Base-by-base conservation (phyloP, 2,113 vertebrate genomes). In the Eretmochelys imbricata region DNA sequence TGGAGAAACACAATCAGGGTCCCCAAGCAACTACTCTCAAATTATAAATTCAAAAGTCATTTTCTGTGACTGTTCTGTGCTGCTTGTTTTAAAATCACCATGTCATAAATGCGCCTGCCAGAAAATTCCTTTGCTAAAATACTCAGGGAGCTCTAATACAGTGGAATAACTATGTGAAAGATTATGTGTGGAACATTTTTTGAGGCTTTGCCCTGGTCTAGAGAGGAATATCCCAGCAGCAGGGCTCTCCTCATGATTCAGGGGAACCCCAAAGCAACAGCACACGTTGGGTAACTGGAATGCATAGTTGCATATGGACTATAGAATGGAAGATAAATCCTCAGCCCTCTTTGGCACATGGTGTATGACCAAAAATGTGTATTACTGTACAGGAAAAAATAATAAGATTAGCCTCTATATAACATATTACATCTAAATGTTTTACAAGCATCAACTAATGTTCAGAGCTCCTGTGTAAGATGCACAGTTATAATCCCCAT, bases 341-440 rank as follows among this genome's bases (percentile, higher is more conserved):
- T 10, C 20, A 24, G 3, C 22, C 48, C 1, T 0, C 76, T 78
- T 16, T 38, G 48, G 54, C 1, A 29, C 29, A 0, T 16, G 6
- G 6, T 0, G 2, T 7, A 0, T 1, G n/a, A 57, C 24, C 89
- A 84, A 89, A 91, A 4, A 27, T 42, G 2, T 0, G 0, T 0
- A 0, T 10, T 49, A 27, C 48, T 62, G 59, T 31, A 42, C 31
- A 82, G 79, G 89, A 48, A 10, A 57, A 29, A 25, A 24, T 3
- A 42, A 25, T 46, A 76, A 46, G 20, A 48, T 25, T 76, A 78
- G 12, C 24, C 11, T 48, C 16, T 48, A 24, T 42, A 16, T 14
- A 46, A 48, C 42, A 25, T 14, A 72, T 42, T 48, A 25, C 10
- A 72, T 20, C 65, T 17, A 75, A 46, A 75, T 42, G 25, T 46